Percentiles rank a stretch among this genome's conserved stretches.
These are phyloP conservation scores for Limnephilus rhombicus DNA, from an alignment of 2,888 invertebrate species.

Conservation along the genomic window DNA sequence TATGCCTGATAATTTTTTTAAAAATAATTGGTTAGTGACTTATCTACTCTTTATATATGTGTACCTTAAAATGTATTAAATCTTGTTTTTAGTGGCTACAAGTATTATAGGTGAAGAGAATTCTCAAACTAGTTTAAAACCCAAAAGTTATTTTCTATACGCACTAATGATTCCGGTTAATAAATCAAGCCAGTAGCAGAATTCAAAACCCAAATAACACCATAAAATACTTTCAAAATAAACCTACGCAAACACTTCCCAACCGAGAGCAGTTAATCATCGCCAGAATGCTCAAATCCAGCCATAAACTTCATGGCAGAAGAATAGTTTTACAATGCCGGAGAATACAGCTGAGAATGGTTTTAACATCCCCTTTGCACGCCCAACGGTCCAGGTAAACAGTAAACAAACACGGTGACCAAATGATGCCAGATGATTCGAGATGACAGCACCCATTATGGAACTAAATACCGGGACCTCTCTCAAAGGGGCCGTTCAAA, in stretches of 20 bases:
- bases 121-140: not conserved
- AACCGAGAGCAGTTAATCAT: conserved; percentile 17
- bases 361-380: conserved; percentile 38
- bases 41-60: too few species aligned
- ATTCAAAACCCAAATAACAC: not conserved
- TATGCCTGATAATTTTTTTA: too few species aligned
- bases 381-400: conserved; percentile 59
- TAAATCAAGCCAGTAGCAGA: conserved; percentile 14
- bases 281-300: not conserved
- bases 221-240: conserved; percentile 10
- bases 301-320: conserved; percentile 6
- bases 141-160: not conserved
- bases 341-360: not conserved
- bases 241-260: conserved; percentile 9
- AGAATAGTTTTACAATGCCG: not conserved
- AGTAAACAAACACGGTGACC: conserved; percentile 61
- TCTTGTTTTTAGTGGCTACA: too few species aligned
- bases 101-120: not conserved
- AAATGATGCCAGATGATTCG: conserved; percentile 62
- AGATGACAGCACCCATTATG: conserved; percentile 62
- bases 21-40: too few species aligned
- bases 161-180: conserved; percentile 5
- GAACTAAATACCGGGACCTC: conserved; percentile 53
- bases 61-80: too few species aligned
- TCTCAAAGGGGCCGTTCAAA: conserved; percentile 51